Conservation (phyloP, 2,888 invertebrate genomes). For the Quadroppia sp. region DNA sequence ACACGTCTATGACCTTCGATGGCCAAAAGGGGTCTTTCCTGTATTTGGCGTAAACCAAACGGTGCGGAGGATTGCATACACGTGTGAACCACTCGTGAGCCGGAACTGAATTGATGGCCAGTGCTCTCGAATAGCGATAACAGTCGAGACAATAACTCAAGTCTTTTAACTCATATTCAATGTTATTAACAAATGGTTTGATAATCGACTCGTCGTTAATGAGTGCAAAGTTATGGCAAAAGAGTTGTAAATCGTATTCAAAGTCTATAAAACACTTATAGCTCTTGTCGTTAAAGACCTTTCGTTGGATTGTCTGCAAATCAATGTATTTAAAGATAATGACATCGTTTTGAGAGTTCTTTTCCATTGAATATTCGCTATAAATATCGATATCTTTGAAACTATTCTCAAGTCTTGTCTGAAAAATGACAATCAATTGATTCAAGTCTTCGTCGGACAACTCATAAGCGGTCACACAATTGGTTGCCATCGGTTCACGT, state of each 20-base stretch:
- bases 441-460: not conserved
- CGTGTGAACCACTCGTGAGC: not conserved
- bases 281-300: not conserved
- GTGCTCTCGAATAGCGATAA: not conserved
- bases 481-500: not conserved
- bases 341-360: not conserved
- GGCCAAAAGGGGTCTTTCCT: not conserved
- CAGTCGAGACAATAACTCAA: not conserved
- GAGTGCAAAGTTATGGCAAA: not conserved
- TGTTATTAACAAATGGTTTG: not conserved
- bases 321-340: not conserved
- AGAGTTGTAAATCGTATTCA: not conserved
- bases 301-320: not conserved
- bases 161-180: not conserved
- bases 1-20: not conserved
- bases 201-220: not conserved
- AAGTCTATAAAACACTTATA: not conserved
- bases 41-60: not conserved
- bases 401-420: not conserved
- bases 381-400: not conserved
- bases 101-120: not conserved
- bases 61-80: not conserved
- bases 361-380: not conserved
- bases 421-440: not conserved
- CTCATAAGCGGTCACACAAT: not conserved